Evolutionary conservation across 2,888 invertebrate genomes (phyloP), one percentile per base, ranked within the genome.

Genomic region (Agrotis clavis): DNA sequence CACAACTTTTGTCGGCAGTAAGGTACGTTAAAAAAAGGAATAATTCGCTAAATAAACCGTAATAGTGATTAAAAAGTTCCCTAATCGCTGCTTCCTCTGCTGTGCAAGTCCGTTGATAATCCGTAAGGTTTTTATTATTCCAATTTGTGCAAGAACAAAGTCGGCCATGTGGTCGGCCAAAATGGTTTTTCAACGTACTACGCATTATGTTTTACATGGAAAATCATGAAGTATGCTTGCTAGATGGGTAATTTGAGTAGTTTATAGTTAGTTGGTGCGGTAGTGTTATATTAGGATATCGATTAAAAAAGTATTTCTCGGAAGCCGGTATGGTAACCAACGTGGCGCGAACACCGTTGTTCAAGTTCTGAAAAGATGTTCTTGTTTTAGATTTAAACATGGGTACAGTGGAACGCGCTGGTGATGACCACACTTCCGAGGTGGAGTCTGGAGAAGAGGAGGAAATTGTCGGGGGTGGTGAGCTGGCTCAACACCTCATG

Each of bases 371-470:
- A 87, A 81, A 57, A 77, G 67, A 76, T 82, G 86, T 82, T 89
- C 89, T 92, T 91, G 88, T 94, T 94, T 87, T 92, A 94, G 95
- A 92, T 88, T 83, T 81, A 80, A 92, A 85, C 91, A 97, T 97
- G 97, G 97, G 97, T 94, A 96, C 97, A 86, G 97, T 97, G 86
- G 97, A 97, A 90, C 97, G 97, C 85, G 96, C 97, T 88, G 97
- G 97, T 78, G 97, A 97, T 90, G 97, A 97, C 89, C 92, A 92
- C 81, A 97, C 97, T 76, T 97, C 97, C 74, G 97, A 97, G 79
- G 94, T 97, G 87, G 98, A 98, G 90, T 97, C 97, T 57, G 97
- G 97, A 51, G 97, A 97, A 77, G 97, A 97, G 70, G 97, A 97
- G 83, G 97, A 97, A 87, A 96, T 96, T 59, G 94, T 96, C 25